Evolutionary conservation across 2,888 invertebrate species (phyloP).

Genomic region (Siphlonurus alternatus): DNA sequence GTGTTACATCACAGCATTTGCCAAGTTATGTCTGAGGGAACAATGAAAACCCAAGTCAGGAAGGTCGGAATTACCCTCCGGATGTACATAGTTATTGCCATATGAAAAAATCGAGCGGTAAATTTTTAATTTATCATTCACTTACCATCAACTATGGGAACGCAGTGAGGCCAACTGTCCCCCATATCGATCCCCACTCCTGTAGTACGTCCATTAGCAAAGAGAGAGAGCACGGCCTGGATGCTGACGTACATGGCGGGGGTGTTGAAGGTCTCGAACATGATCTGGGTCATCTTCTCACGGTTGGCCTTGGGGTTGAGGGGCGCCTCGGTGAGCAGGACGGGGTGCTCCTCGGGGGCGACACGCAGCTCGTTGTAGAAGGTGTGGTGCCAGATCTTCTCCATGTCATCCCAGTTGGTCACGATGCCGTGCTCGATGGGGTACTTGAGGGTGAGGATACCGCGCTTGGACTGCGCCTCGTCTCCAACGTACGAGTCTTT

Average conservation of each 20-base stretch:
- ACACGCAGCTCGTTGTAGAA: conserved; percentile 29
- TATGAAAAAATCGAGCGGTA: too few relatives aligned
- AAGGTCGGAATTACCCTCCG: too few relatives aligned
- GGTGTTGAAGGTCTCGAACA: conserved; percentile 84
- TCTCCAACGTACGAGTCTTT: conserved; percentile 35
- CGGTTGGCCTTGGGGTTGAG: conserved; percentile 90
- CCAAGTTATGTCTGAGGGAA: too few relatives aligned
- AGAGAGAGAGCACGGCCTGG: conserved; percentile 82
- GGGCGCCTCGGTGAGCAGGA: conserved; percentile 82
- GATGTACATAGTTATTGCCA: too few relatives aligned
- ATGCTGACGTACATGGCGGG: conserved; percentile 89
- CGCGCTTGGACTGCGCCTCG: conserved; percentile 33
- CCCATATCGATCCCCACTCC: conserved; percentile 86
- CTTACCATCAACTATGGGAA: conserved; percentile 74
- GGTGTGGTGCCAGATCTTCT: conserved; percentile 28
- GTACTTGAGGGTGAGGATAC: conserved; percentile 21
- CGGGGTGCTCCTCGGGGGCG: conserved; percentile 37
- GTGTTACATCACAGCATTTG: too few relatives aligned
- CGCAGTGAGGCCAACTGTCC: conserved; percentile 84
- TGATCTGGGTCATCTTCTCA: conserved; percentile 89
- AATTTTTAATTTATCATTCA: not conserved
- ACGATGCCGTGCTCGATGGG: conserved; percentile 23
- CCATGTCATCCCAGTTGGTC: conserved; percentile 24
- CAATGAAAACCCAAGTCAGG: too few relatives aligned
- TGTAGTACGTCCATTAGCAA: conserved; percentile 87